Conservation (phyloP, 2,113 vertebrate genomes). For the Ageneiosus marmoratus region DNA sequence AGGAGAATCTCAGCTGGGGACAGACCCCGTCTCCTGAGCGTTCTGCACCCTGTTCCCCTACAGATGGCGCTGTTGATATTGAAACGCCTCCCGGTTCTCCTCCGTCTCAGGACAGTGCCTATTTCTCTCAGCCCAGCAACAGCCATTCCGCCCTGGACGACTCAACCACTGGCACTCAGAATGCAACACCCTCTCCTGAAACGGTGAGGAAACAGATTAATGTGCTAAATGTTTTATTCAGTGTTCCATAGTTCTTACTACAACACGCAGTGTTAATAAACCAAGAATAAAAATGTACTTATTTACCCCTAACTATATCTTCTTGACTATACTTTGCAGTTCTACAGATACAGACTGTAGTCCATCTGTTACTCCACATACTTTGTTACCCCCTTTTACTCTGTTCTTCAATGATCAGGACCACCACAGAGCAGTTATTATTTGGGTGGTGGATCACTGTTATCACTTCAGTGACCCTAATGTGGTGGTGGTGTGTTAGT, state of each 20-base stretch:
- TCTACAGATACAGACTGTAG: too few species aligned
- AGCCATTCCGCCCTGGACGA: slow-evolving; percentile 34
- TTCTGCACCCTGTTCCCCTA: neutral
- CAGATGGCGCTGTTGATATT: slow-evolving; percentile 21
- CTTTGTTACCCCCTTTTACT: too few species aligned
- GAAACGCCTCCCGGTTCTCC: slow-evolving; percentile 53
- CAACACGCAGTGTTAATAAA: neutral
- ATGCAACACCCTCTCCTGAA: neutral
- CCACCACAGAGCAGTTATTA: too few species aligned
- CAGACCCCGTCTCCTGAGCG: neutral
- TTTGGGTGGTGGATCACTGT: too few species aligned
- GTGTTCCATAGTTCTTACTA: neutral
- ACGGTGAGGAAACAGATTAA: slow-evolving; percentile 7
- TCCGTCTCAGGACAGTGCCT: slow-evolving; percentile 66
- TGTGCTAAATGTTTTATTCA: neutral
- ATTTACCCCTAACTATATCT: neutral
- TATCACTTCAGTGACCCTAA: too few species aligned
- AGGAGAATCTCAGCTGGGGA: slow-evolving; percentile 44
- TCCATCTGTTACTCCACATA: too few species aligned
- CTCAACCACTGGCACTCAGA: neutral
- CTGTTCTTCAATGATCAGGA: too few species aligned
- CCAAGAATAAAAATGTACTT: neutral
- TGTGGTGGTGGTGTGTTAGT: too few species aligned
- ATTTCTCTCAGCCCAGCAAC: slow-evolving; percentile 69
- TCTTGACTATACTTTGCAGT: too few species aligned